phyloP scores from a whole-genome alignment of 2,113 vertebrate species.

The Hemiscyllium ocellatum region DNA sequence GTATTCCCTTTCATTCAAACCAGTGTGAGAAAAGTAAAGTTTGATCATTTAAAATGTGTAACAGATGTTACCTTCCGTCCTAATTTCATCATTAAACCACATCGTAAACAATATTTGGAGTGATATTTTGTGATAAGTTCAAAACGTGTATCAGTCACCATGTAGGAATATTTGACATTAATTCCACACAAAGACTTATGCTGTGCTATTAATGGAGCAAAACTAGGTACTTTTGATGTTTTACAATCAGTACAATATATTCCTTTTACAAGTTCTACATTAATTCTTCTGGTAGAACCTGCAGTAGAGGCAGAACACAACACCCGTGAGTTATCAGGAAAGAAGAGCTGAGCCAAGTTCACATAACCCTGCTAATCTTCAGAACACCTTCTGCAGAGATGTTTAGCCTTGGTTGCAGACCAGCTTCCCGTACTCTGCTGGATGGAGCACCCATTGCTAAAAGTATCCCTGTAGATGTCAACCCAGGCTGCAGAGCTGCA shows the following conservation, averaged over 20 bases:
- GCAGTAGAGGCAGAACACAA: not conserved
- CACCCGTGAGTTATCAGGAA: not conserved
- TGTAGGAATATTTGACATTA: not conserved
- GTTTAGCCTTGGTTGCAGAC: too few species aligned
- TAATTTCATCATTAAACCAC: constrained; percentile 24
- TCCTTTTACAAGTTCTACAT: not conserved
- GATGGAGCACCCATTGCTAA: not conserved
- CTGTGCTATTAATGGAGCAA: not conserved
- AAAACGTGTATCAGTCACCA: not conserved
- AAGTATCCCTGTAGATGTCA: not conserved
- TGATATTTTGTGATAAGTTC: not conserved
- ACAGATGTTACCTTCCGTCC: not conserved
- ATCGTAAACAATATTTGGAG: not conserved
- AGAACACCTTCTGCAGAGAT: not conserved
- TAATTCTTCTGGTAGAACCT: not conserved
- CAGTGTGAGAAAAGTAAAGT: not conserved
- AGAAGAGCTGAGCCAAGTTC: not conserved
- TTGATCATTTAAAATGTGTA: not conserved
- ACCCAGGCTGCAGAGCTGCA: not conserved
- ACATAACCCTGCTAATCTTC: not conserved
- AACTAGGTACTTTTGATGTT: not conserved
- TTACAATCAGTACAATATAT: not conserved
- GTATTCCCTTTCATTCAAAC: not conserved
- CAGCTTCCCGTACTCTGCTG: too few species aligned
- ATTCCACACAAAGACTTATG: not conserved